A percentile compares a stretch with the other conserved stretches of the same genome.
These are phyloP conservation scores for Phylloscopus collybita DNA, from an alignment of 2,797 vertebrate genomes.

Conservation along the genomic window DNA sequence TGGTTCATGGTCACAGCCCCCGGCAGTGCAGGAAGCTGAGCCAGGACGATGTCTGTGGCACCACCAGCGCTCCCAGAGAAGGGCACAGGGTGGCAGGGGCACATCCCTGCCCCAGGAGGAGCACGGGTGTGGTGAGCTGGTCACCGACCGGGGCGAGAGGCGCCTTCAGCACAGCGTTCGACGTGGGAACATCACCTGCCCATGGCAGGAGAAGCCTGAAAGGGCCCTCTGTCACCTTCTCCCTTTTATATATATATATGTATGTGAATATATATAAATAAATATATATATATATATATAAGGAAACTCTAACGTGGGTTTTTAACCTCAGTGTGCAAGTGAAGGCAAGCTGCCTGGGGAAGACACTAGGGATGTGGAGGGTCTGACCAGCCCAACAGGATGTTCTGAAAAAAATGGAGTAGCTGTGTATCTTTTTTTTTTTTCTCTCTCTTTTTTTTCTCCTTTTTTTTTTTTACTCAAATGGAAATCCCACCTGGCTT, in stretches of 20 bases:
- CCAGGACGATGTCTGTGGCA: not conserved
- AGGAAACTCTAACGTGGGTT: constrained; percentile 49
- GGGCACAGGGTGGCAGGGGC: not conserved
- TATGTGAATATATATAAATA: constrained; percentile 47
- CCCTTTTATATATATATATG: constrained; percentile 52
- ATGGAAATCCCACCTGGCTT: constrained; percentile 47
- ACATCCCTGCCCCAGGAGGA: rapidly evolving
- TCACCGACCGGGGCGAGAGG: rapidly evolving
- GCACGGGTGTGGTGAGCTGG: not conserved
- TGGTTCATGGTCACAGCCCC: not conserved
- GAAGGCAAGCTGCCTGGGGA: constrained; percentile 43
- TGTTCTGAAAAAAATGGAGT: constrained; percentile 29
- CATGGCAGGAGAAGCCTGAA: not conserved
- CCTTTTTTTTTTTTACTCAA: not conserved
- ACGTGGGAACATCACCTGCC: not conserved
- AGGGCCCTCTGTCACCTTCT: constrained; percentile 44
- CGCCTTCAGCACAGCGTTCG: rapidly evolving
- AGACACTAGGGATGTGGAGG: not conserved
- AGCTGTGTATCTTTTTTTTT: not conserved
- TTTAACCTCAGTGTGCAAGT: constrained; percentile 55
- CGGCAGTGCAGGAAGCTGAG: not conserved
- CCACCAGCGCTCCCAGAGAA: constrained; percentile 11
- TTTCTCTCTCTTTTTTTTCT: not conserved
- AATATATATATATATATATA: constrained; percentile 65
- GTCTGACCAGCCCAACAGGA: constrained; percentile 50